These are phyloP conservation scores for Gymnosoma rotundatum DNA, from an alignment of 2,888 invertebrate species.

Conservation along the genomic window DNA sequence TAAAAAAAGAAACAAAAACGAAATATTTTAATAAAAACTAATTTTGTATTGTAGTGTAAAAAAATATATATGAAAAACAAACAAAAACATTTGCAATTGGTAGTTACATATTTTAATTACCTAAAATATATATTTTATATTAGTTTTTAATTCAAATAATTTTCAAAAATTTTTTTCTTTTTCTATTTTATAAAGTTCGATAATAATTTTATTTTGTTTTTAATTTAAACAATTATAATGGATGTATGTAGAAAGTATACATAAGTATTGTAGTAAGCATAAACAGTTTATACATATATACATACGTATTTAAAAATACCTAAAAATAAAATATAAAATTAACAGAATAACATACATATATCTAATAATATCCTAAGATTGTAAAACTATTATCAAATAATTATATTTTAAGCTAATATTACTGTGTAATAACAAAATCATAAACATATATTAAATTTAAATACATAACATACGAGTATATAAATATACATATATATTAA, in stretches of 20 bases:
- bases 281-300: conserved; percentile 48
- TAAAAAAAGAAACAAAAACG: not conserved
- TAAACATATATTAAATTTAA: conserved; percentile 57
- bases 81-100: conserved; percentile 1
- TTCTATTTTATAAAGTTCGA: conserved; percentile 32
- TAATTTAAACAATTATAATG: conserved; percentile 30
- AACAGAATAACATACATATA: conserved; percentile 21
- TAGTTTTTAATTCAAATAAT: not conserved
- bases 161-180: conserved; percentile 13
- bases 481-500: conserved; percentile 49
- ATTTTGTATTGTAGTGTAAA: conserved; percentile 52
- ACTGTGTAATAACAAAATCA: conserved; percentile 67
- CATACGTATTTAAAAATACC: conserved; percentile 43
- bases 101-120: conserved; percentile 20
- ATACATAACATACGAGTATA: conserved; percentile 44
- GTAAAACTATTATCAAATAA: conserved; percentile 67
- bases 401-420: conserved; percentile 61
- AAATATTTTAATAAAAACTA: conserved; percentile 28
- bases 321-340: conserved; percentile 21
- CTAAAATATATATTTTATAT: not conserved
- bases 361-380: conserved; percentile 62
- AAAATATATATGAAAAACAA: conserved; percentile 20
- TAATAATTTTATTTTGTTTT: conserved; percentile 18
- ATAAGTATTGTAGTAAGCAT: conserved; percentile 54
- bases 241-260: conserved; percentile 64